phyloP scores from a whole-genome alignment of 2,888 invertebrate species.

The Notocelia uddmanniana region DNA sequence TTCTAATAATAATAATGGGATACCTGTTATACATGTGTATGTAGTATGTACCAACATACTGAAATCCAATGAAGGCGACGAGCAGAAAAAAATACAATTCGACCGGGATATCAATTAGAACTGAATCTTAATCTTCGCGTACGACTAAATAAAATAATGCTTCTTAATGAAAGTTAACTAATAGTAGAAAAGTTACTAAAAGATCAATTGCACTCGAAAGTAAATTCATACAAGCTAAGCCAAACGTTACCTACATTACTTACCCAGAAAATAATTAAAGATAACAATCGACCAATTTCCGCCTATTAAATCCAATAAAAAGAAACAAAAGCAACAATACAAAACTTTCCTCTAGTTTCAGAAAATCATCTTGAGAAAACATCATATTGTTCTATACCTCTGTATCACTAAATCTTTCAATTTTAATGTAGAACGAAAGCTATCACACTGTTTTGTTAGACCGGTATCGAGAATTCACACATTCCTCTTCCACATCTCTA shows the following conservation, averaged over 20 bases:
- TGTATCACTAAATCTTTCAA: slow-evolving; percentile 62
- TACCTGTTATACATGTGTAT: too few relatives aligned
- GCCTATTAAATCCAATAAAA: slow-evolving; percentile 38
- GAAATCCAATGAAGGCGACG: too few relatives aligned
- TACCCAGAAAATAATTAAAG: slow-evolving; percentile 25
- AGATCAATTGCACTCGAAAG: not conserved
- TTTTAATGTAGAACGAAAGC: slow-evolving; percentile 64
- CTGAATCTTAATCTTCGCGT: too few relatives aligned
- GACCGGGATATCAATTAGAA: too few relatives aligned
- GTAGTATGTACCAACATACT: too few relatives aligned
- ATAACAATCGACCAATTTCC: slow-evolving; percentile 41
- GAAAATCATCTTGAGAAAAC: slow-evolving; percentile 54
- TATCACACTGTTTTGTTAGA: slow-evolving; percentile 44
- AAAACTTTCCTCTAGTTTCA: slow-evolving; percentile 44
- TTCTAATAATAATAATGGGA: too few relatives aligned
- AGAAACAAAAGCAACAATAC: slow-evolving; percentile 42
- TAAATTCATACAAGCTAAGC: not conserved
- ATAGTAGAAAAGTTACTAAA: not conserved
- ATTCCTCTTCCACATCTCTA: slow-evolving; percentile 30
- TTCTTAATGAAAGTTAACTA: not conserved
- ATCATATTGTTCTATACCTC: slow-evolving; percentile 54
- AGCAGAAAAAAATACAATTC: too few relatives aligned
- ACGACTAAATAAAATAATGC: too few relatives aligned
- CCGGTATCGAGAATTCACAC: slow-evolving; percentile 37
- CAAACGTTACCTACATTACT: slow-evolving; percentile 19